phyloP scores from a whole-genome alignment of 1,140 invertebrate genomes.

The Orchestia grillus region DNA sequence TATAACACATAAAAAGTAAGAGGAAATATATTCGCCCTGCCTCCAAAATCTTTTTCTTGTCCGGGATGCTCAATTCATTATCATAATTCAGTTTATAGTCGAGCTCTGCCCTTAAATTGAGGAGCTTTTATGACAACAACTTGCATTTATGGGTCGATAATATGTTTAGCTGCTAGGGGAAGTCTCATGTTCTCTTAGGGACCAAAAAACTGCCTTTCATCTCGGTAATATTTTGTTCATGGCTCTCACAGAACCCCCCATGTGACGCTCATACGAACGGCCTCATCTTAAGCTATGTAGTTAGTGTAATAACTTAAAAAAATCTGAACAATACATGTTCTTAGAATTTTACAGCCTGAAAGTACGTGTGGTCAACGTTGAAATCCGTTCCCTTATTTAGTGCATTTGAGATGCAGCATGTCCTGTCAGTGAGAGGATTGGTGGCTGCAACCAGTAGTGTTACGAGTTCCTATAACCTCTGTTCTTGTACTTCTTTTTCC shows the following conservation, averaged over 20 bases:
- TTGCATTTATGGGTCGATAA: background rate
- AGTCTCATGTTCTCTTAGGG: background rate
- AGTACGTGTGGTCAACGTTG: background rate
- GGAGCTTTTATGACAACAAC: slow-evolving; percentile 29
- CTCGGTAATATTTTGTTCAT: background rate
- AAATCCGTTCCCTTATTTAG: background rate
- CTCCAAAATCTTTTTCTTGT: background rate
- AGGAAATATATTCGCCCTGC: too few species aligned
- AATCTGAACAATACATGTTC: background rate
- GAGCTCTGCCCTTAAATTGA: slow-evolving; percentile 14
- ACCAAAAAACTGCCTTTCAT: background rate
- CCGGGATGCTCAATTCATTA: background rate
- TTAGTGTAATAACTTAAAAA: background rate
- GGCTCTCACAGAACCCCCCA: background rate
- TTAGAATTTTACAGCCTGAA: background rate
- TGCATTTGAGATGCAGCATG: too few species aligned
- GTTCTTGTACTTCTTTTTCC: too few species aligned
- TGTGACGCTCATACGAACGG: background rate
- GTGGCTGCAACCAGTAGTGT: too few species aligned
- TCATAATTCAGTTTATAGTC: slow-evolving; percentile 18
- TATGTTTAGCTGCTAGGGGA: background rate
- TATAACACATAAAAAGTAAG: too few species aligned
- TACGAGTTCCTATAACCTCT: too few species aligned
- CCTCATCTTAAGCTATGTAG: background rate
- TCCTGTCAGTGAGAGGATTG: too few species aligned